Base-by-base conservation (phyloP, 2,797 vertebrate species). In the Urophycis tenuis region DNA sequence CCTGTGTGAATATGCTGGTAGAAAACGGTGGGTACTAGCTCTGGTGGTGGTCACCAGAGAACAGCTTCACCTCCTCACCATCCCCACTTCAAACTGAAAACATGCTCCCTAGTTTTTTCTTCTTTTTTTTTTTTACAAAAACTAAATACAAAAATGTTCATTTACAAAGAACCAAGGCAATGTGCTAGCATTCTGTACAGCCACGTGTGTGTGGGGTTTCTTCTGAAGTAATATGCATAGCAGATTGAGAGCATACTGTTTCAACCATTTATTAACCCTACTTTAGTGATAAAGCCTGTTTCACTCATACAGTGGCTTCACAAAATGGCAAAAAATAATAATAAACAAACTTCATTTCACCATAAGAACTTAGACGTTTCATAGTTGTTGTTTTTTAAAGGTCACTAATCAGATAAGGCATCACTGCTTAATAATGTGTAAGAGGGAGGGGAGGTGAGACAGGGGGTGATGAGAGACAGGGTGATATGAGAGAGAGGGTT, bases 121-220 rank as follows among this genome's bases (percentile, higher is more conserved):
- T 94, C 89, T 94, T 98, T 94, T 89, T 94, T 96, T 96, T 96
- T 94, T 99, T 98, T 94, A 98, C 97, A 99, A 95, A 95, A 95
- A 93, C 92, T 94, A 95, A 94, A 95, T 95, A 96, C 94, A 95
- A 96, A 97, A 92, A 97, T 96, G 95, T 96, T 95, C 93, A 97
- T 98, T 98, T 99, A 97, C 96, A 98, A 98, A 98, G 94, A 96
- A 96, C 94, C 93, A 97, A 97, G 96, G 95, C 95, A 95, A 95
- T 95, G 94, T 92, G 94, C 94, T 96, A 93, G 94, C 93, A 90
- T 92, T 97, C 98, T 99, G 89, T 98, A 98, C 97, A 99, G 91
- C 95, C 93, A 77, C 92, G 92, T 78, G 73, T 76, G 31, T 72
- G 74, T 78, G 80, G 80, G 80, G 75, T n/a, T 77, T 71, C 76